These are phyloP conservation scores for Drosophila quinaria DNA, from an alignment of 2,888 invertebrate species.

Conservation along the genomic window DNA sequence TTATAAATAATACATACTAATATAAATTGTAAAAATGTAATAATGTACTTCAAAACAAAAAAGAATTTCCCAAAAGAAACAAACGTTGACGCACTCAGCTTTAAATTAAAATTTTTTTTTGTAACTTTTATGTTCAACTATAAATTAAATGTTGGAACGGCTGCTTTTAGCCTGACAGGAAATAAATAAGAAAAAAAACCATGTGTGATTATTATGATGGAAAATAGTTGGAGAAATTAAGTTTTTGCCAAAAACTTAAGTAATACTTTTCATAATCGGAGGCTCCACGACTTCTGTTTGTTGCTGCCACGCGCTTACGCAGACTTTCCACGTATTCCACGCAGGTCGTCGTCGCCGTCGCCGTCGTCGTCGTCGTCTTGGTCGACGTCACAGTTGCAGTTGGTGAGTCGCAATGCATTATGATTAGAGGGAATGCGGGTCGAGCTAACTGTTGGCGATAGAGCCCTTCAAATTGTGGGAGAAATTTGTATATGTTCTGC, in stretches of 20 bases:
- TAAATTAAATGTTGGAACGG: too few species aligned
- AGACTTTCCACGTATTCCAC: conserved; percentile 2
- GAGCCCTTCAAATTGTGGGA: conserved; percentile 61
- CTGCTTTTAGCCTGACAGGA: too few species aligned
- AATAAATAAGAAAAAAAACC: too few species aligned
- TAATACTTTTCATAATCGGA: neutral
- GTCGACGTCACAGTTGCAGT: neutral
- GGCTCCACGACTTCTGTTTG: conserved; percentile 35
- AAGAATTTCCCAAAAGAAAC: too few species aligned
- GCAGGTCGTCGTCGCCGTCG: neutral
- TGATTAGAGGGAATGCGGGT: conserved; percentile 56
- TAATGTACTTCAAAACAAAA: neutral
- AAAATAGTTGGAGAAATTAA: neutral
- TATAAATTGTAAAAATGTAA: neutral
- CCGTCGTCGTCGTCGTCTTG: neutral
- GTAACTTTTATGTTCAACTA: too few species aligned
- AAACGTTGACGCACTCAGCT: too few species aligned
- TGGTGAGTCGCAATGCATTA: conserved; percentile 44
- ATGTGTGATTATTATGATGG: too few species aligned
- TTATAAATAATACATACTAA: neutral
- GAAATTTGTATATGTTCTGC: conserved; percentile 46
- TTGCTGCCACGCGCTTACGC: conserved; percentile 35
- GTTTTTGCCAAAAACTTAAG: neutral
- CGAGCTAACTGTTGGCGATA: conserved; percentile 32
- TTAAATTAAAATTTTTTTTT: too few species aligned